Base-by-base conservation (phyloP, 92 coral and sea anemone genomes). In the Paragorgia papillata region DNA sequence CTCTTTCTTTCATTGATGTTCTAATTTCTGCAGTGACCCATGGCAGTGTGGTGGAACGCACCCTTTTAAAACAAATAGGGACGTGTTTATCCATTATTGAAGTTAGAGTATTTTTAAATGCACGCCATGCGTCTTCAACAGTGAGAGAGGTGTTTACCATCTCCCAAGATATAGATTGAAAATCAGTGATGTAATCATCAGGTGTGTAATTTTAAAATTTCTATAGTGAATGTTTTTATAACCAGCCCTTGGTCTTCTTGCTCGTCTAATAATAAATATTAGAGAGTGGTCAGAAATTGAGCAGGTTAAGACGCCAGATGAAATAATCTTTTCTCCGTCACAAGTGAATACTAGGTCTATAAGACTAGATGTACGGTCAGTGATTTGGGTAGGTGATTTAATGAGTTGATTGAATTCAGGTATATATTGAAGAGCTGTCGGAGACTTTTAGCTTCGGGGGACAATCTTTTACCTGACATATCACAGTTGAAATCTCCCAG, bases 361-460 rank as follows among this genome's bases (percentile, higher is more conserved):
- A 13, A 62, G 58, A 0, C 59, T 64, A 1, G 28, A 33, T 0
- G 83, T 41, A 57, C 39, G 78, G 21, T 67, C 83, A 46, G 77
- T 79, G 30, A 30, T 73, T 30, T 28, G 63, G 9, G 64, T 69
- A 48, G 63, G 60, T 15, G 37, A 13, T 54, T 73, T 73, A 40
- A 71, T 80, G 20, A 80, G 65, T 57, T 80, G 85, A 22, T 58
- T 60, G 3, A 70, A 58, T 20, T 79, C n/a, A n/a, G 31, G 63
- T 57, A 63, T n/a, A 54, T 39, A 32, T 28, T 39, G 32, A 39
- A 79, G 12, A 79, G 77, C 25, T 76, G 82, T 9, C 26, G 29
- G 13, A 78, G 82, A n/a, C 44, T 40, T 64, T 61, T 25, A 13
- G 82, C 75, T 18, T 78, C 61, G 21, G 60, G 31, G 15, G 82